These are phyloP conservation scores for Pogonomyrmex barbatus DNA, from an alignment of 1,140 invertebrate genomes.

Conservation along the genomic window DNA sequence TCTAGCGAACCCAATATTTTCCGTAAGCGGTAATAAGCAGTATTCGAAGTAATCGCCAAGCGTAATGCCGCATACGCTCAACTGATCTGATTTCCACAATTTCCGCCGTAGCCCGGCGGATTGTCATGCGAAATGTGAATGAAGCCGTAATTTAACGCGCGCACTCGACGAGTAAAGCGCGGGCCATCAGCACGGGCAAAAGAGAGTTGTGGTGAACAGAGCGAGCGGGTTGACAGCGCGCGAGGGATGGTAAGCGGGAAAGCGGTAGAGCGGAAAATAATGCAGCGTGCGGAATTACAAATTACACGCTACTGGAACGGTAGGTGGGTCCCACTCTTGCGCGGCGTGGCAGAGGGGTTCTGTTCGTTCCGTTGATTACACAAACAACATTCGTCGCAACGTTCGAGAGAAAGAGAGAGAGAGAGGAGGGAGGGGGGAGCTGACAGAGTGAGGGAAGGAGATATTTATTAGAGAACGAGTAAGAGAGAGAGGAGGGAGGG, in stretches of 20 bases:
- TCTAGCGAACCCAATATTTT: neutral
- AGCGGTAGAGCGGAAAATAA: conserved; percentile 79
- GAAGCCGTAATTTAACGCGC: conserved; percentile 69
- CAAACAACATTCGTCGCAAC: conserved; percentile 75
- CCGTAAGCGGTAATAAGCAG: conserved; percentile 59
- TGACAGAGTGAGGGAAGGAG: neutral
- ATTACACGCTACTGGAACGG: conserved; percentile 76
- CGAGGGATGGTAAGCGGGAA: conserved; percentile 67
- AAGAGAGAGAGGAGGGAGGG: neutral
- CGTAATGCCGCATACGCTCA: conserved; percentile 65
- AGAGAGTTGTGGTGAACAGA: conserved; percentile 4
- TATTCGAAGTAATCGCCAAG: conserved; percentile 29
- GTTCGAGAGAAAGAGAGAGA: neutral
- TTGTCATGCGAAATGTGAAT: conserved; percentile 69
- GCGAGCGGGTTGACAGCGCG: conserved; percentile 54
- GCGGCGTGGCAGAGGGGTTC: conserved; percentile 58
- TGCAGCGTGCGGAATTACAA: conserved; percentile 78
- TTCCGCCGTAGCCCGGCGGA: conserved; percentile 57
- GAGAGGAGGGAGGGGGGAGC: neutral
- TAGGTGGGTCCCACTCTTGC: conserved; percentile 60
- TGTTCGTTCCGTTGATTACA: conserved; percentile 80
- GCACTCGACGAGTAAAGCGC: conserved; percentile 9
- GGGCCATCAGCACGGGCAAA: conserved; percentile 2
- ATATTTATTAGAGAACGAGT: conserved; percentile 30
- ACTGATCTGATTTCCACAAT: conserved; percentile 71